These are phyloP conservation scores for Neocrepidodera transversa DNA, from an alignment of 2,888 invertebrate species.

Conservation along the genomic window DNA sequence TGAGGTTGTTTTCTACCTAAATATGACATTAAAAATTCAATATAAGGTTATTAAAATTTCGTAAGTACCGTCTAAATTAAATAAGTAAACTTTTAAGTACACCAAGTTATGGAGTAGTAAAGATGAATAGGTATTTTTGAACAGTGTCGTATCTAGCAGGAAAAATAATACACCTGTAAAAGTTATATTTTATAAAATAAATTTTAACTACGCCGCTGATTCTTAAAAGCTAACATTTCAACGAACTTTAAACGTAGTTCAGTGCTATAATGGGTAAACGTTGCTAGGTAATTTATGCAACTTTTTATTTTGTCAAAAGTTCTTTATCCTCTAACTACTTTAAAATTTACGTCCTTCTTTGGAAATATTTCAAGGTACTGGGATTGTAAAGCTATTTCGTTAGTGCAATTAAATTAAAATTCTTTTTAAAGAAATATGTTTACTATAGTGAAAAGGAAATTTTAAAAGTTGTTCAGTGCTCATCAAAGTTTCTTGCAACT, in stretches of 20 bases:
- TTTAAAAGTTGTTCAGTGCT: too few relatives aligned
- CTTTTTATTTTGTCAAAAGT: background rate
- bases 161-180: too few relatives aligned
- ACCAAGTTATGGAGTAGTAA: background rate
- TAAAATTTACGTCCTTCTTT: background rate
- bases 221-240: too few relatives aligned
- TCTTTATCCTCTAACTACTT: background rate
- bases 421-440: too few relatives aligned
- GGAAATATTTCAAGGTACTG: background rate
- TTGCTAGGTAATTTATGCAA: background rate
- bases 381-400: too few relatives aligned
- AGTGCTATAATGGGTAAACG: background rate
- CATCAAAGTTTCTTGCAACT: too few relatives aligned
- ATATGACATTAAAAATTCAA: slow-evolving; percentile 29
- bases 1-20: slow-evolving; percentile 24
- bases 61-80: background rate
- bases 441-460: too few relatives aligned
- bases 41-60: slow-evolving; percentile 32
- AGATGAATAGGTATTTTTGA: background rate
- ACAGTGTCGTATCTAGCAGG: background rate
- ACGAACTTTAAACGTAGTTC: background rate
- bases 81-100: background rate
- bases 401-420: too few relatives aligned
- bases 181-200: too few relatives aligned
- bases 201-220: too few relatives aligned